A percentile compares a stretch with the other conserved stretches of the same genome.
These are phyloP conservation scores for Rhagoletis pomonella DNA, from an alignment of 1,140 invertebrate genomes.

Conservation along the genomic window DNA sequence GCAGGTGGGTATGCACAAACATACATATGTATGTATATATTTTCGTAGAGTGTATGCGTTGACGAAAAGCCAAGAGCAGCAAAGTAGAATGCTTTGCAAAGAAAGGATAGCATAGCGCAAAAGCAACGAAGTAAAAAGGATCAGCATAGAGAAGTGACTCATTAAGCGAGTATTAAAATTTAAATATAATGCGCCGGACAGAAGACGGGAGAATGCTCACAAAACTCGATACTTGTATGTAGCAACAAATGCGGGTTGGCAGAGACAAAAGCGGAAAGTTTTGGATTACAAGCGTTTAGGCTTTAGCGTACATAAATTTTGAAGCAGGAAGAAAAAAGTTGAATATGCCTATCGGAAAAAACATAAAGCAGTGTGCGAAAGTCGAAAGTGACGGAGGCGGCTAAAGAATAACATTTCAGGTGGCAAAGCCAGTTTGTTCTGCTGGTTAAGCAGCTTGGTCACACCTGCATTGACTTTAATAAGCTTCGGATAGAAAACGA, in stretches of 20 bases:
- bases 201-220: background rate
- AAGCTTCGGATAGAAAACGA: no score
- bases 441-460: background rate
- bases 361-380: background rate
- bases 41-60: background rate
- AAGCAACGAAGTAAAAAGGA: background rate
- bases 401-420: background rate
- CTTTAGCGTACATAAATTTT: background rate
- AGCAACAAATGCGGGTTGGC: background rate
- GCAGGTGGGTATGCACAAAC: background rate
- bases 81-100: background rate
- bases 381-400: background rate
- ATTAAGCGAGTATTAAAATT: slow-evolving; percentile 49
- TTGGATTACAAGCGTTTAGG: background rate
- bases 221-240: background rate
- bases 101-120: background rate
- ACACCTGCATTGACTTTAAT: slow-evolving; percentile 6
- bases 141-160: background rate
- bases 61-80: background rate
- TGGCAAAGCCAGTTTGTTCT: background rate
- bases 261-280: background rate
- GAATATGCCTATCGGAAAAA: background rate
- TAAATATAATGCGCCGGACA: slow-evolving; percentile 19
- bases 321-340: background rate
- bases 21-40: background rate